phyloP scores from a whole-genome alignment of 2,113 vertebrate species.

The Murina feae region DNA sequence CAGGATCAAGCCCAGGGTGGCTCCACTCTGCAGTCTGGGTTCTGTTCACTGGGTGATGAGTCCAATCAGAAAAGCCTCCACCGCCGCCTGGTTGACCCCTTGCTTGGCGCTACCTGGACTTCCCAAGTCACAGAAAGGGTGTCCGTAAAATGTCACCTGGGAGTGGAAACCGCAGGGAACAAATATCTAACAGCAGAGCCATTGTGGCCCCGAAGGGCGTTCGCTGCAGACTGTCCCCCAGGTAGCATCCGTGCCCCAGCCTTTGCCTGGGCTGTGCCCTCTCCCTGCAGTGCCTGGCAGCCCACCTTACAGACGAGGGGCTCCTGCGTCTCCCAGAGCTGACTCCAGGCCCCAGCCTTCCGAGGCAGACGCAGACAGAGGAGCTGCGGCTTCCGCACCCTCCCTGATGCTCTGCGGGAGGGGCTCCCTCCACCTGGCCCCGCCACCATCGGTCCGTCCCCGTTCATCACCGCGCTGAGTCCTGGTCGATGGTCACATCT shows the following conservation, averaged over 20 bases:
- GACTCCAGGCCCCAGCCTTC: neutral
- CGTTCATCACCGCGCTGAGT: neutral
- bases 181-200: neutral
- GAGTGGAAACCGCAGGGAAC: neutral
- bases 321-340: neutral
- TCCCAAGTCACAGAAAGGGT: neutral
- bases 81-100: neutral
- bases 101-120: neutral
- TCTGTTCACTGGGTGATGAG: fast-evolving
- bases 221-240: neutral
- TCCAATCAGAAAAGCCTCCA: neutral
- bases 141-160: neutral
- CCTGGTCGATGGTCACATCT: neutral
- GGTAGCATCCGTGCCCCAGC: neutral
- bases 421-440: fast-evolving
- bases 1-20: neutral
- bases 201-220: fast-evolving
- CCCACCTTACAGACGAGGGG: neutral
- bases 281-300: neutral
- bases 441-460: neutral
- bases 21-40: neutral
- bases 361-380: neutral
- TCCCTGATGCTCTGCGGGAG: neutral
- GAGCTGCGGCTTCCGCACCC: too few species aligned
- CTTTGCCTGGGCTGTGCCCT: neutral